Evolutionary conservation across 30 jellyfish, hydroid and myxozoan genomes (phyloP), one percentile per base, ranked within the genome.

Genomic region (Aurelia coerulea): DNA sequence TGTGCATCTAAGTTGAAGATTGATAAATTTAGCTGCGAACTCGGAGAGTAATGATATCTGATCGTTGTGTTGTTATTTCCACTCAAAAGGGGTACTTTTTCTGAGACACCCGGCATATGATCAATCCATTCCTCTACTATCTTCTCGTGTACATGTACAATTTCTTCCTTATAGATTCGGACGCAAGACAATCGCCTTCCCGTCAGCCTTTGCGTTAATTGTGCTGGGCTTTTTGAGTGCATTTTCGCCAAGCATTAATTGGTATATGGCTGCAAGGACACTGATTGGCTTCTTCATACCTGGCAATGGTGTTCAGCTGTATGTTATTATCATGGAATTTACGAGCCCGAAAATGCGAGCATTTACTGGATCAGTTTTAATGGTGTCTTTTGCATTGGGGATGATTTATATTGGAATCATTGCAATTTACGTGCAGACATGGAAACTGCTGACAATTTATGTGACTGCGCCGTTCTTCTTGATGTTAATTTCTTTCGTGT

Each of bases 331-430:
- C 35, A 62, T 81, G 5, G 98, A 91, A 64, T 29, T 79, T 33
- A 75, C 71, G n/a, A 90, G 96, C 8, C 97, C 98, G 29, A 72
- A 42, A 51, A 85, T 9, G 34, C 83, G 97, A 29, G 97, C 98
- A 10, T 37, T 81, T 37, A 64, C 87, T 12, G 94, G 95, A n/a
- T 68, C 74, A 2, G 49, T 79, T 4, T 73, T 91, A 23, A 85
- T 81, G 79, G 65, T 74, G 29, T 73, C 75, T 79, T 76, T 79
- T 74, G 63, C 97, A 16, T 1, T 91, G 56, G 93, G 90, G 16
- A 67, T 91, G 42, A 85, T 70, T 14, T 49, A 73, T 0, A 54
- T 86, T 32, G 98, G 98, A 10, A 19, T 91, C 19, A 83, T 75
- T 14, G 98, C 98, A 13, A 37, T 31, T 64, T 51, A 15, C 71